Evolutionary conservation across 2,797 vertebrate species (phyloP), one percentile per base, ranked within the genome.

Genomic region (Sus cebifrons): DNA sequence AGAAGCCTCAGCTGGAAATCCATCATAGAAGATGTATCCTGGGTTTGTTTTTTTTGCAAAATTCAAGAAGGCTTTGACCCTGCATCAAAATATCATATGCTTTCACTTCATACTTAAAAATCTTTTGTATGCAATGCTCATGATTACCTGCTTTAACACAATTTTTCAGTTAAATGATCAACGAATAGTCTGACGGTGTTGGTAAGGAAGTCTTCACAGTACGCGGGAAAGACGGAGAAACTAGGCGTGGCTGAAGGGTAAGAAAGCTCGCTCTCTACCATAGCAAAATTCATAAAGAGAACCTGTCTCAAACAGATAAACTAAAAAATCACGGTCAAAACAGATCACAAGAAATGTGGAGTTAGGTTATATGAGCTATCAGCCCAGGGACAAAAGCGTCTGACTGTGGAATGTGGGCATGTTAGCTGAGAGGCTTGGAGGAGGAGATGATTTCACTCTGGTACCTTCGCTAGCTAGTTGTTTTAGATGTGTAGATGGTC

Each of bases 41-140:
- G 62, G 6, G 25, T 89, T 93, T 93, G 4, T n/a, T 94, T 87
- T 36, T 81, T 81, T 68, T 86, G 56, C 70, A 82, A 90, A 40
- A 73, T 16, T 62, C 68, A 23, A 93, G 65, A 91, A 44, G 64
- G 94, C 82, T 6, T 84, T 94, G 36, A 52, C 25, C 29, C 68
- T 83, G n/a, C 68, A 77, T 86, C 56, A 86, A 94, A 96, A 86
- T 73, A 93, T 88, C 44, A 32, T 77, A 83, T 88, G 95, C 12
- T 93, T 88, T 91, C 60, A 58, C 13, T 91, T 91, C 93, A 49
- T 49, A 49, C 44, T 49, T 49, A 49, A 49, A 49, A 49, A 49
- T 49, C 44, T 65, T 81, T 95, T 36, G 36, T 36, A 36, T 36
- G 36, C 36, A 36, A 36, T 36, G 36, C 36, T 93, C 82, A 74